Conservation (phyloP, 2,888 invertebrate genomes). For the Melinaea menophilus region DNA sequence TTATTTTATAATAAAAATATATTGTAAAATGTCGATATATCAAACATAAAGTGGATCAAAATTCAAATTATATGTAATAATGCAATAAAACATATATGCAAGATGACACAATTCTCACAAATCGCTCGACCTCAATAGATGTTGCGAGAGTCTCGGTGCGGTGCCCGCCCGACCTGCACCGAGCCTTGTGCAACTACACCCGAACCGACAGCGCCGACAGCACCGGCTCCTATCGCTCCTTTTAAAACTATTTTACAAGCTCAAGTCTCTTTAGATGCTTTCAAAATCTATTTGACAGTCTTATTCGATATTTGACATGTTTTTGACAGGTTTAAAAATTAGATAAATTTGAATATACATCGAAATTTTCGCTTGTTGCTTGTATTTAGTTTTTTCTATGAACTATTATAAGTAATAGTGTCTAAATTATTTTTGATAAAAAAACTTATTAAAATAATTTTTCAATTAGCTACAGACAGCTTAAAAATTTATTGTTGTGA, state of each 20-base stretch:
- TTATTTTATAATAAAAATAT: not conserved
- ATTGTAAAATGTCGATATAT: not conserved
- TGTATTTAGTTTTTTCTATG: too few species aligned
- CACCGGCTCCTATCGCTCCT: too few species aligned
- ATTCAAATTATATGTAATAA: slow-evolving; percentile 12
- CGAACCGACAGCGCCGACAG: slow-evolving; percentile 13
- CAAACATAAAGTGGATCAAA: not conserved
- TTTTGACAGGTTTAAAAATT: too few species aligned
- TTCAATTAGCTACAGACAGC: not conserved
- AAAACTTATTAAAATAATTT: too few species aligned
- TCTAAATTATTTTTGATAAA: too few species aligned
- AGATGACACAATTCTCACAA: slow-evolving; percentile 77
- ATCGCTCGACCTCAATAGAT: slow-evolving; percentile 74
- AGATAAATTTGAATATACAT: too few species aligned
- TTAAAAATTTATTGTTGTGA: slow-evolving; percentile 34
- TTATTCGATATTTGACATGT: too few species aligned
- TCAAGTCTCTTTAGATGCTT: too few species aligned
- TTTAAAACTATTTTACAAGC: too few species aligned
- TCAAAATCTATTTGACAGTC: too few species aligned
- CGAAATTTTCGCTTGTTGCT: too few species aligned
- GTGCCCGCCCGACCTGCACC: slow-evolving; percentile 63
- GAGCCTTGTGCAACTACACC: slow-evolving; percentile 72
- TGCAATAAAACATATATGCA: slow-evolving; percentile 48
- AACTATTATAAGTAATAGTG: too few species aligned
- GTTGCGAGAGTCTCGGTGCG: slow-evolving; percentile 70